Evolutionary conservation across 2,113 vertebrate genomes (phyloP), one percentile per base, ranked within the genome.

Genomic region (Bubo scandiacus): DNA sequence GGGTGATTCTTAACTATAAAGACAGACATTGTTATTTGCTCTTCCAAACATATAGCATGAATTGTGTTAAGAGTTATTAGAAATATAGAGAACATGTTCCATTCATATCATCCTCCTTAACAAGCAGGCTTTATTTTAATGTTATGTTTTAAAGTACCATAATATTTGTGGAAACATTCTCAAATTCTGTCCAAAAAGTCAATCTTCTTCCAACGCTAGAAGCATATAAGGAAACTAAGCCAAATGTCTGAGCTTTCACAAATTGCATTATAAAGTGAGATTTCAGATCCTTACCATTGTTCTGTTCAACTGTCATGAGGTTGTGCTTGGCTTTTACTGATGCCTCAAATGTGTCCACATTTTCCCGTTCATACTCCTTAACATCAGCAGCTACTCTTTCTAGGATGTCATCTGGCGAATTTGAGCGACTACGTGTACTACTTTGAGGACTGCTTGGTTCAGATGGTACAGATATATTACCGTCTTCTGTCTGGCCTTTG

Each of bases 391-490:
- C 99, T 1, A 99, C 99, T 7, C 99, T 98, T 96, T 99, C 99
- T 51, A 99, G 95, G 97, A 99, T 99, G 96, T 99, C 99, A 0
- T 99, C 99, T 1, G 99, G 99, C 0, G 99, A 99, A 15, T 99
- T 99, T 0, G 99, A 99, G 14, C 99, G 99, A 92, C 99, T 99
- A 7, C 99, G 98, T 0, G 99, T 98, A 91, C 99, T 99, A 57
- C 99, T 99, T 91, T 99, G 99, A 6, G 99, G 99, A 92, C 99
- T 99, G 98, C 98, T 99, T 29, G 99, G 99, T 96, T 99, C 99
- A 5, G 99, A 99, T 2, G 98, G 98, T 87, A 98, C 97, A 36
- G 98, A 99, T 89, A 99, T 98, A 83, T 99, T 99, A 97, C 98
- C 98, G 95, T 99, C 99, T n/a, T 99, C 99, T 47, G 98, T 99